Percentiles rank a stretch among this genome's conserved stretches.
phyloP scores from a whole-genome alignment of 2,888 invertebrate genomes.

The Theristus sp. region DNA sequence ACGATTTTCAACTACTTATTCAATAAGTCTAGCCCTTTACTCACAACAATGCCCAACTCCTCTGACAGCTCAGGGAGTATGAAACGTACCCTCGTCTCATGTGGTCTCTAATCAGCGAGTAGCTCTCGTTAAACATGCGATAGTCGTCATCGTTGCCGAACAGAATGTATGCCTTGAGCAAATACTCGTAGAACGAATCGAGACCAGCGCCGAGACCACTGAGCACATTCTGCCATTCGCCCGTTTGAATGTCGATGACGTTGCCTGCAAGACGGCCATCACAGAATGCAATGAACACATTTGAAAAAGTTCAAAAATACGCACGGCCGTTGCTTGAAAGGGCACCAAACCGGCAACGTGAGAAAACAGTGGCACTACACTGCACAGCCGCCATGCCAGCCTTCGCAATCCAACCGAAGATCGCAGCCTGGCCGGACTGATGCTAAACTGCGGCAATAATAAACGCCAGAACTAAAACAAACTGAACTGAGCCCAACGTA shows the following conservation, averaged over 20 bases:
- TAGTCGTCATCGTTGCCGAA: conserved; percentile 42
- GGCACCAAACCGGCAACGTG: neutral
- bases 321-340: too few species aligned
- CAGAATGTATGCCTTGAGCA: conserved; percentile 43
- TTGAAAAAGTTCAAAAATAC: too few species aligned
- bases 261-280: conserved; percentile 39
- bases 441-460: too few species aligned
- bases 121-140: conserved; percentile 42
- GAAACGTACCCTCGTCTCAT: conserved; percentile 39
- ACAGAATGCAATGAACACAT: too few species aligned
- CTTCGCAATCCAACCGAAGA: too few species aligned
- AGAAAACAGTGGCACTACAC: neutral
- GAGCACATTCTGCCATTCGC: conserved; percentile 42
- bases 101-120: conserved; percentile 40
- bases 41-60: too few species aligned
- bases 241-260: conserved; percentile 44
- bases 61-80: too few species aligned
- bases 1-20: too few species aligned
- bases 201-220: conserved; percentile 44
- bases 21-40: too few species aligned
- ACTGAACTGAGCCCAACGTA: conserved; percentile 15
- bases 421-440: too few species aligned
- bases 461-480: too few species aligned
- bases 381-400: too few species aligned
- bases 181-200: conserved; percentile 46